Evolutionary conservation across 2,888 invertebrate species (phyloP).

Genomic region (Xanthia icteritia): DNA sequence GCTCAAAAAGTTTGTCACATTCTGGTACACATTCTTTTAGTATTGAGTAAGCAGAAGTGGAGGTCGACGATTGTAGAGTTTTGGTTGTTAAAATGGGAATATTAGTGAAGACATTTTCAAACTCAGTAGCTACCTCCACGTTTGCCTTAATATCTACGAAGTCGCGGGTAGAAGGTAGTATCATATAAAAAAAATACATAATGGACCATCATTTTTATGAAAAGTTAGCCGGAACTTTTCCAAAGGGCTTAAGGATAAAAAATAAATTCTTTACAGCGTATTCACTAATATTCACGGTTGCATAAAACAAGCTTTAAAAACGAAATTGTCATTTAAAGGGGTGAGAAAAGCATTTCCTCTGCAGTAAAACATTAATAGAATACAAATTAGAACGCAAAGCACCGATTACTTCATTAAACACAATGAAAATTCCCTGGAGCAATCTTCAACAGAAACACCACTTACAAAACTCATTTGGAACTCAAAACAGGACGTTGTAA

Average conservation of each 20-base stretch:
- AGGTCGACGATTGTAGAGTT: too few relatives aligned
- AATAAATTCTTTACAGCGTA: not conserved
- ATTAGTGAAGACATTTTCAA: too few relatives aligned
- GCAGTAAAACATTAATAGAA: not conserved
- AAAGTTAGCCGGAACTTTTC: not conserved
- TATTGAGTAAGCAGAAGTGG: too few relatives aligned
- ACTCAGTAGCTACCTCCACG: too few relatives aligned
- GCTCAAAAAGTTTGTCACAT: too few relatives aligned
- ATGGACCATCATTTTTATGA: not conserved
- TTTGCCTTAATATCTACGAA: too few relatives aligned
- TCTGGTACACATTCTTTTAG: too few relatives aligned
- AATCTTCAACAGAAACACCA: constrained; percentile 24
- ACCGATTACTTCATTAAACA: not conserved
- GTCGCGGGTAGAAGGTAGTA: too few relatives aligned
- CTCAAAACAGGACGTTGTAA: constrained; percentile 27
- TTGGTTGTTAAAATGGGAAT: too few relatives aligned
- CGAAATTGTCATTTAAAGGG: not conserved
- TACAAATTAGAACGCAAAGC: not conserved
- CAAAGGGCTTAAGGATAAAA: not conserved
- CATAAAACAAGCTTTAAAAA: not conserved
- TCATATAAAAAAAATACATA: too few relatives aligned
- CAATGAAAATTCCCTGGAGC: not conserved
- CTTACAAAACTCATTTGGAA: constrained; percentile 25
- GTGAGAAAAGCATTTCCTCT: not conserved
- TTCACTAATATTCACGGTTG: too few relatives aligned